Base-by-base conservation (phyloP, 1,140 invertebrate genomes). In the Lethrus apterus region DNA sequence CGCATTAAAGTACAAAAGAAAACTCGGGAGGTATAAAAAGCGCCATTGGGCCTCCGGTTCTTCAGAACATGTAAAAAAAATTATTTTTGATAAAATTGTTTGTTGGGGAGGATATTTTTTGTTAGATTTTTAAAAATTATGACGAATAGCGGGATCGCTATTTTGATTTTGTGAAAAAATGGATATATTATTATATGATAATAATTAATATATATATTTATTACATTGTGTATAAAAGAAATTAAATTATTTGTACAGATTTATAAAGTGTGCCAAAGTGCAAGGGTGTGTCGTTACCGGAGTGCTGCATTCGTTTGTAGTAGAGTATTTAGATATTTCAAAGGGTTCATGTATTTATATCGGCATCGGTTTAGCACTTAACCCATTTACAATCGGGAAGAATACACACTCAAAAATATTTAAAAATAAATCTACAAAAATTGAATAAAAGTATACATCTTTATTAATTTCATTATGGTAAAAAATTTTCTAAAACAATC, bases 71-170 rank as follows among this genome's bases (percentile, higher is more conserved):
- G 55, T 63, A 60, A 60, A 65, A 60, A 59, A 62, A 64, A 63
- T 51, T 66, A 67, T 67, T 67, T 67, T 66, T 66, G 64, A 67
- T 66, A 67, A 66, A 65, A 65, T 64, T 66, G 63, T 66, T 66
- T 65, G 64, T 67, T 67, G 64, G 64, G 64, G 65, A 64, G 65
- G 64, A 67, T 66, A 64, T 67, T 66, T 66, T 67, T 67, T 67
- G 64, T 66, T 66, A 67, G 58, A 65, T 63, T 63, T 62, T 60
- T 60, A 58, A 65, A 64, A 62, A 55, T 51, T 48, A 46, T 51
- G 55, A 51, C 40, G 48, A 55, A 60, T 60, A 60, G 59, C 59
- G 60, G 54, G 56, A 56, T 59, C 55, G 59, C 61, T 64, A 61
- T 65, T 64, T 62, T 61, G 56, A 57, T 64, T 63, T 60, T 59